phyloP scores from a whole-genome alignment of 2,888 invertebrate genomes.

The Agrochola macilenta region DNA sequence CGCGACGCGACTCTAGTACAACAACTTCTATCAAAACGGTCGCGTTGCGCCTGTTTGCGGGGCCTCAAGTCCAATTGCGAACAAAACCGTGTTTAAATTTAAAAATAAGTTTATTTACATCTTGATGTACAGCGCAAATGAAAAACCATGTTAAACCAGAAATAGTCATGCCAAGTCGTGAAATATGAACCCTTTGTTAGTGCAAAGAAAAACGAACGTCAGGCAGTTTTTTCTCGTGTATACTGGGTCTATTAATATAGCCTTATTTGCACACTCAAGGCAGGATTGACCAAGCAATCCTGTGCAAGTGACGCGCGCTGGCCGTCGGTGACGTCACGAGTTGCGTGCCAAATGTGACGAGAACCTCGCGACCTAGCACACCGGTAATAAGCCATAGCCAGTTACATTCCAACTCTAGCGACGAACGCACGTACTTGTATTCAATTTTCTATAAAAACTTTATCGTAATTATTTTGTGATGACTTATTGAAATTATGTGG shows the following conservation, averaged over 20 bases:
- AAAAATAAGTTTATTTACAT: neutral
- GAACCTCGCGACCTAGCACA: conserved; percentile 54
- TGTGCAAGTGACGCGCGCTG: conserved; percentile 60
- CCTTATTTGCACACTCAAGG: conserved; percentile 53
- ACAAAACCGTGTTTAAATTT: neutral
- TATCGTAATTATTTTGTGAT: conserved; percentile 48
- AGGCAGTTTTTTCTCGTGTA: conserved; percentile 39
- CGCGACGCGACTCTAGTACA: no score
- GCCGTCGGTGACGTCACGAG: conserved; percentile 61
- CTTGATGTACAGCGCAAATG: conserved; percentile 4
- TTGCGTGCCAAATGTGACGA: conserved; percentile 67
- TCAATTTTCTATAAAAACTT: conserved; percentile 52
- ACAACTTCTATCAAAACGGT: no score
- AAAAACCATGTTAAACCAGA: conserved; percentile 1
- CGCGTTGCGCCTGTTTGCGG: no score
- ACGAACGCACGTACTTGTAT: conserved; percentile 54
- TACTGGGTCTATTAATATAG: conserved; percentile 58
- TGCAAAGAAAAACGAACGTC: conserved; percentile 37
- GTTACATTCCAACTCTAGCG: conserved; percentile 55
- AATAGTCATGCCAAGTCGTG: conserved; percentile 38
- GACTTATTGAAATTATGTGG: conserved; percentile 47
- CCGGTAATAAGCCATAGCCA: conserved; percentile 60
- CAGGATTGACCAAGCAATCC: conserved; percentile 56
- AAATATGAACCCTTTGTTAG: conserved; percentile 49
- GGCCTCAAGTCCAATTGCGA: neutral